Percentiles rank a stretch among this genome's conserved stretches.
Conservation (phyloP, 2,113 vertebrate species). For the Laticauda colubrina region DNA sequence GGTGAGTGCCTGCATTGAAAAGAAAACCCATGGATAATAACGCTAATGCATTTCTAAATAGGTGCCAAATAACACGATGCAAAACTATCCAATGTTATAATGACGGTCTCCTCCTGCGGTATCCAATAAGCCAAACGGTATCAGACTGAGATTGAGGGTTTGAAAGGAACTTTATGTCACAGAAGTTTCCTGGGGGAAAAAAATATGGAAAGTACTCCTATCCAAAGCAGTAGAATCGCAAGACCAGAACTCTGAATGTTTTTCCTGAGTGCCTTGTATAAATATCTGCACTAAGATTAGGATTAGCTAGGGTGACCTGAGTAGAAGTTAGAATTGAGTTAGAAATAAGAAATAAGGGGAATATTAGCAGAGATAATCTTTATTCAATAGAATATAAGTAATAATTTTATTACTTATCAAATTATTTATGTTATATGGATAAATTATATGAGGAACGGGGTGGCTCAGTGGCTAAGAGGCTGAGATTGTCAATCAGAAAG, state of each 20-base stretch:
- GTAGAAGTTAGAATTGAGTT: too few species aligned
- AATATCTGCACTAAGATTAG: too few species aligned
- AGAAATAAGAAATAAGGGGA: too few species aligned
- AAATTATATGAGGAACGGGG: too few species aligned
- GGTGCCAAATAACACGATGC: neutral
- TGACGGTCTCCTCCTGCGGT: neutral
- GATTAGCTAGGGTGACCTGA: too few species aligned
- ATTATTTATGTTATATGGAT: too few species aligned
- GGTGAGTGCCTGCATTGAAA: neutral
- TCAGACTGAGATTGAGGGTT: neutral
- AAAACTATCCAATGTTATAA: neutral
- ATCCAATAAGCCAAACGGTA: neutral
- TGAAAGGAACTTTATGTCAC: neutral
- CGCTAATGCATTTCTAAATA: neutral
- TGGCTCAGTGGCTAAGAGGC: too few species aligned
- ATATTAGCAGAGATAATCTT: too few species aligned
- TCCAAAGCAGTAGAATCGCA: neutral
- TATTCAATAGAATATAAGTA: too few species aligned
- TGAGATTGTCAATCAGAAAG: too few species aligned
- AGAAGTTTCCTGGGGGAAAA: neutral
- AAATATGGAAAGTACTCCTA: neutral
- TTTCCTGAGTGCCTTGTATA: neutral
- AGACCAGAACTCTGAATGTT: neutral
- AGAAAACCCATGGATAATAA: constrained; percentile 1
- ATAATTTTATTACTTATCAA: too few species aligned